A percentile compares a stretch with the other conserved stretches of the same genome.
phyloP scores from a whole-genome alignment of 1,140 invertebrate genomes.

The Drosophila malerkotliana region DNA sequence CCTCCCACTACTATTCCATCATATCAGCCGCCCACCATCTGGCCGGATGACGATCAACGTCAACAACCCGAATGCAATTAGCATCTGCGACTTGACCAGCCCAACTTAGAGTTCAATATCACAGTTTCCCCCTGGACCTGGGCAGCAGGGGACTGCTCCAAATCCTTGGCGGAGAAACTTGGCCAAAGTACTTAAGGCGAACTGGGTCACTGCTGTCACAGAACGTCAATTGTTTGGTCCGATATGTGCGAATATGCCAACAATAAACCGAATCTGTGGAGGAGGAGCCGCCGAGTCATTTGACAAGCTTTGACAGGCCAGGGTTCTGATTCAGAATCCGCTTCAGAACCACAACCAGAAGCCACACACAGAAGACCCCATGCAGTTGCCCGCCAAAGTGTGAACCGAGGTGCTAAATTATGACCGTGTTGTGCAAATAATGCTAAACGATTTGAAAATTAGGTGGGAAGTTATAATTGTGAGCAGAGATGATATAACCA shows the following conservation, averaged over 20 bases:
- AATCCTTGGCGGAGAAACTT: constrained; percentile 69
- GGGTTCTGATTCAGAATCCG: constrained; percentile 29
- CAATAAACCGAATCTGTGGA: constrained; percentile 50
- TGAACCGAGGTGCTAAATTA: constrained; percentile 38
- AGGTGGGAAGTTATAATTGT: not conserved
- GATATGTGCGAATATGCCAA: constrained; percentile 33
- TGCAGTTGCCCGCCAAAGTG: constrained; percentile 34
- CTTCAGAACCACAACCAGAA: constrained; percentile 29
- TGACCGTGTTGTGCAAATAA: constrained; percentile 7
- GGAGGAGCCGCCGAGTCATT: constrained; percentile 57
- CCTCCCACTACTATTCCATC: constrained; percentile 28
- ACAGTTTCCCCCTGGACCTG: constrained; percentile 6
- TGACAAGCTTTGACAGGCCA: constrained; percentile 69
- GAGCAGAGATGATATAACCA: not conserved
- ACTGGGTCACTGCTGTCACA: constrained; percentile 73
- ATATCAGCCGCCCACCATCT: not conserved
- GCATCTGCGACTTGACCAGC: constrained; percentile 48
- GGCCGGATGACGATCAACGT: constrained; percentile 48
- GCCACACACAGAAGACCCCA: constrained; percentile 13
- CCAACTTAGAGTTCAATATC: constrained; percentile 62
- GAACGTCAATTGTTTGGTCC: constrained; percentile 45
- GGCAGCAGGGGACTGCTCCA: constrained; percentile 24
- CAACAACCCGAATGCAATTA: constrained; percentile 57
- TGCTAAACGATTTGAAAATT: constrained; percentile 16
- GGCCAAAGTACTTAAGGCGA: constrained; percentile 67